Conservation (phyloP, 1,140 invertebrate species). For the Meloidogyne floridensis region DNA sequence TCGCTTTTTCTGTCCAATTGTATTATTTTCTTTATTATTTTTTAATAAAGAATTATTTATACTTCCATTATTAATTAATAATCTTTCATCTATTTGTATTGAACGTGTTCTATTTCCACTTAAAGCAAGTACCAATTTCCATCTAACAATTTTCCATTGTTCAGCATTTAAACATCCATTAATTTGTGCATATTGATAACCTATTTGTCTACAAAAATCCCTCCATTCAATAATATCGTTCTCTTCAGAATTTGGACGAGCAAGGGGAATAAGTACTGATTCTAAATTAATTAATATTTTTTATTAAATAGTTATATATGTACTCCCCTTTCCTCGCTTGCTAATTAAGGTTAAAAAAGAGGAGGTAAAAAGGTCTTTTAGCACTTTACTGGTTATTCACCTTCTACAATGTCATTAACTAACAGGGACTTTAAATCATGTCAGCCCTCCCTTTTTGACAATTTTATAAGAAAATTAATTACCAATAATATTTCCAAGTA, state of each 20-base stretch:
- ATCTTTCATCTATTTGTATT: background rate
- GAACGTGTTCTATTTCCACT: conserved; percentile 7
- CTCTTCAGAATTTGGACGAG: conserved; percentile 41
- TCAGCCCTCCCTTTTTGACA: too few relatives aligned
- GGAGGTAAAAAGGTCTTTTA: too few relatives aligned
- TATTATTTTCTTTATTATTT: background rate
- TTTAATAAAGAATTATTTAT: background rate
- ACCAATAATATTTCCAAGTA: conserved; percentile 39
- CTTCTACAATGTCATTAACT: too few relatives aligned
- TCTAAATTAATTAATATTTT: conserved; percentile 38
- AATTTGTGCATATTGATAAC: conserved; percentile 50
- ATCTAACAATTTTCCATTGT: conserved; percentile 52
- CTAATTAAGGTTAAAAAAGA: too few relatives aligned
- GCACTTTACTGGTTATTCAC: too few relatives aligned
- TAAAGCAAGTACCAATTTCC: conserved; percentile 34
- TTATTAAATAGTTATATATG: too few relatives aligned
- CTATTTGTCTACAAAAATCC: conserved; percentile 51
- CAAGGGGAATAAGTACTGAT: conserved; percentile 37
- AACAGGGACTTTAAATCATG: too few relatives aligned
- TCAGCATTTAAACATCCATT: conserved; percentile 44
- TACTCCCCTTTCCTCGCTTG: too few relatives aligned
- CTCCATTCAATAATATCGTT: conserved; percentile 47
- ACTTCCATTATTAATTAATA: background rate
- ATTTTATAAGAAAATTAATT: too few relatives aligned
- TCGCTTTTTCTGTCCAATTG: background rate